phyloP scores from a whole-genome alignment of 2,797 vertebrate genomes.

The Syngnathus rostellatus region DNA sequence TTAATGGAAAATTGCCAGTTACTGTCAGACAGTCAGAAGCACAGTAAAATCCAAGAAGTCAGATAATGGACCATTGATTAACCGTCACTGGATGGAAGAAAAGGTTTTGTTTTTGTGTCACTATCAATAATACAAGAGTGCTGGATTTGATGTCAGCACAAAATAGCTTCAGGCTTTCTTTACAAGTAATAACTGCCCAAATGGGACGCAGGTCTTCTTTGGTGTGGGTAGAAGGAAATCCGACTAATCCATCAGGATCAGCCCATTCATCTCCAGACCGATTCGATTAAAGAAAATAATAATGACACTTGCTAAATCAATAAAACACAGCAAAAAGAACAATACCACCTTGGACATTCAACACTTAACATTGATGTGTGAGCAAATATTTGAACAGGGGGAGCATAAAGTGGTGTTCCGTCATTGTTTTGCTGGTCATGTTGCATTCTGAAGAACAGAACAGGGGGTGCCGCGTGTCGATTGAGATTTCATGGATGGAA shows the following conservation, averaged over 20 bases:
- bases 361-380: conserved; percentile 26
- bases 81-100: neutral
- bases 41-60: neutral
- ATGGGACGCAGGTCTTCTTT: conserved; percentile 20
- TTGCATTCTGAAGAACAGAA: conserved; percentile 13
- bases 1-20: neutral
- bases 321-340: conserved; percentile 25
- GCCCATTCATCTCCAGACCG: conserved; percentile 57
- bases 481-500: conserved; percentile 47
- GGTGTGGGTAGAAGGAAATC: conserved; percentile 45
- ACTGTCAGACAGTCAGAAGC: neutral
- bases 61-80: neutral
- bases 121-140: conserved; percentile 7
- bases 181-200: conserved; percentile 31
- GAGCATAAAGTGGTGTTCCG: conserved; percentile 18
- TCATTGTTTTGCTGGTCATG: conserved; percentile 14
- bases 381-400: conserved; percentile 25
- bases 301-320: conserved; percentile 41
- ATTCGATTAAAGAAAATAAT: conserved; percentile 61
- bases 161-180: conserved; percentile 36
- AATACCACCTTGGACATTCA: conserved; percentile 16
- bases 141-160: conserved; percentile 11
- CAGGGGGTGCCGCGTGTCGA: conserved; percentile 11
- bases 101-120: neutral
- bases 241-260: conserved; percentile 55